Evolutionary conservation across 1,140 invertebrate genomes (phyloP).

Genomic region (Magallana gigas): DNA sequence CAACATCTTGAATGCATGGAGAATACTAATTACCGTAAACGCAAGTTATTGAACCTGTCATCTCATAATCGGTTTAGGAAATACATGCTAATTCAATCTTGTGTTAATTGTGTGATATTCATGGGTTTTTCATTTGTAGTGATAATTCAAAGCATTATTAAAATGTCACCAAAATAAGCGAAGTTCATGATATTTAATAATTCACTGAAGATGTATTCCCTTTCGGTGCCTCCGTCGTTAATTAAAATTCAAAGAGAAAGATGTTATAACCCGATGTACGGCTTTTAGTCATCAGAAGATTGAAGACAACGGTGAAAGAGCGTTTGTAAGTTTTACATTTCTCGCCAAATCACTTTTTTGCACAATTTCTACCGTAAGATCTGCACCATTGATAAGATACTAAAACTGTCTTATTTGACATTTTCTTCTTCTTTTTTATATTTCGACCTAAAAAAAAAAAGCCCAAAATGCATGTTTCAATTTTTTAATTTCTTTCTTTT

Average conservation of each 20-base stretch:
- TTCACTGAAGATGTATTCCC: not conserved
- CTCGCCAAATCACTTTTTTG: not conserved
- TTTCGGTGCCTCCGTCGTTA: not conserved
- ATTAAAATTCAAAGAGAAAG: slow-evolving; percentile 7
- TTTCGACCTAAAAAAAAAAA: too few species aligned
- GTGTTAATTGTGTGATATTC: not conserved
- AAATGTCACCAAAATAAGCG: not conserved
- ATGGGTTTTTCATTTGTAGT: not conserved
- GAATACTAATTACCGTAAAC: not conserved
- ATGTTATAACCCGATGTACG: not conserved
- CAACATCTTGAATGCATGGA: not conserved
- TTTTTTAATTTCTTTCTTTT: too few species aligned
- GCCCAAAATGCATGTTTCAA: too few species aligned
- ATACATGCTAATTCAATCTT: slow-evolving; percentile 3
- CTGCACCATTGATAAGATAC: not conserved
- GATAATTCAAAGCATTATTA: slow-evolving; percentile 14
- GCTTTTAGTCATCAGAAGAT: not conserved
- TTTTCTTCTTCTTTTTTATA: too few species aligned
- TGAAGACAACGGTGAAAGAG: slow-evolving; percentile 22
- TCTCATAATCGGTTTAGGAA: not conserved
- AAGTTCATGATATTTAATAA: not conserved
- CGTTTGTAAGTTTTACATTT: slow-evolving; percentile 30
- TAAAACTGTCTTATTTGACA: too few species aligned
- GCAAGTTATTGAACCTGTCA: not conserved
- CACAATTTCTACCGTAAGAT: not conserved